These are phyloP conservation scores for Sceloporus undulatus DNA, from an alignment of 2,113 vertebrate species.

Conservation along the genomic window DNA sequence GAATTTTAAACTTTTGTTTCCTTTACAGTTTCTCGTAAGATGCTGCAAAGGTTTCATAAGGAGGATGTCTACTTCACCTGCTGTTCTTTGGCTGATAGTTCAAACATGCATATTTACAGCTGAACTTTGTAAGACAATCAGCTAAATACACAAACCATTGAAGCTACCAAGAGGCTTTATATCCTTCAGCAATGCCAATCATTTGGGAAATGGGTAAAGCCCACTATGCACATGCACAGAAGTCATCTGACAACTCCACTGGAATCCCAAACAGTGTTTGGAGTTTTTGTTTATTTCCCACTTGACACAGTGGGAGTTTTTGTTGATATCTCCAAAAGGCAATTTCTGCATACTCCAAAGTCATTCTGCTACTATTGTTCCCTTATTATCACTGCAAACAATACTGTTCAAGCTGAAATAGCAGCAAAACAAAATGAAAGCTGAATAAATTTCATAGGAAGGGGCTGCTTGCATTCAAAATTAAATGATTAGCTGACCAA, in stretches of 20 bases:
- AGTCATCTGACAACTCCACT: neutral
- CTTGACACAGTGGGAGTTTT: neutral
- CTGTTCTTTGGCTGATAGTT: neutral
- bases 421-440: neutral
- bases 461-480: neutral
- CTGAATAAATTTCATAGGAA: constrained; percentile 4
- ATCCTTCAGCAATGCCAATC: neutral
- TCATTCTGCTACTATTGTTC: too few relatives aligned
- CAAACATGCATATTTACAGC: constrained; percentile 3
- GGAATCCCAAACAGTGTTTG: neutral
- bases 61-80: neutral
- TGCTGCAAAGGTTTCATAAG: neutral
- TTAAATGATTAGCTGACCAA: neutral
- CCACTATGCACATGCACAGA: neutral
- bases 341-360: neutral
- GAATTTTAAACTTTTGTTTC: neutral
- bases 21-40: neutral
- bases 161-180: neutral
- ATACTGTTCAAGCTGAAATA: neutral
- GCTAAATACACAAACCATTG: neutral
- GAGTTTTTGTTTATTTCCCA: too few relatives aligned
- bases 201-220: neutral
- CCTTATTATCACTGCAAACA: neutral
- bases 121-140: neutral
- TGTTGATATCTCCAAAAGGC: neutral